These are phyloP conservation scores for Loris lydekkerianus DNA, from an alignment of 2,797 vertebrate genomes.

Conservation along the genomic window DNA sequence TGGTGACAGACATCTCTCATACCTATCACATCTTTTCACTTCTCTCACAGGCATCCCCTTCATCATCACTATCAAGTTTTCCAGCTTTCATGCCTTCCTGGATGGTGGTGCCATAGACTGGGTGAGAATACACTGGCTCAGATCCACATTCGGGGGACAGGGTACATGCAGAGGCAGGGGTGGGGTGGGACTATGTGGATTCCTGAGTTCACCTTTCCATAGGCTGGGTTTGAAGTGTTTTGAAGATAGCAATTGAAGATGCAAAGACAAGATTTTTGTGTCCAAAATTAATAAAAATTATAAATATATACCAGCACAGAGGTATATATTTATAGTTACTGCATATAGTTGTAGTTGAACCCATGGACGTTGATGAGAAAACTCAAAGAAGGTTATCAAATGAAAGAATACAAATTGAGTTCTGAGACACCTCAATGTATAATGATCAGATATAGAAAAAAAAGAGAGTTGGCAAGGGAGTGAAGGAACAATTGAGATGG, in stretches of 20 bases:
- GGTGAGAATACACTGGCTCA: neutral
- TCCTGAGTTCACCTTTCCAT: neutral
- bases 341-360: neutral
- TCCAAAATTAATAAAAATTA: conserved; percentile 8
- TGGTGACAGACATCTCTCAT: neutral
- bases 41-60: neutral
- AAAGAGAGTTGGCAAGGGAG: neutral
- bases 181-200: neutral
- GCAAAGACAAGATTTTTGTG: neutral
- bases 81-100: neutral
- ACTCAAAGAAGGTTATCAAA: neutral
- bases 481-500: neutral
- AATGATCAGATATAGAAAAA: neutral
- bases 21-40: neutral
- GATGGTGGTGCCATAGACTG: neutral
- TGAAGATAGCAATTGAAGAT: neutral
- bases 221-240: neutral
- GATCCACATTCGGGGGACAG: neutral
- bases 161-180: neutral
- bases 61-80: neutral
- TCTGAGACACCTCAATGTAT: neutral
- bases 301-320: neutral
- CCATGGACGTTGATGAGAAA: neutral
- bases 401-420: neutral
- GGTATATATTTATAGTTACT: neutral